Conservation (phyloP, 2,113 vertebrate species). For the Pedionomus torquatus region DNA sequence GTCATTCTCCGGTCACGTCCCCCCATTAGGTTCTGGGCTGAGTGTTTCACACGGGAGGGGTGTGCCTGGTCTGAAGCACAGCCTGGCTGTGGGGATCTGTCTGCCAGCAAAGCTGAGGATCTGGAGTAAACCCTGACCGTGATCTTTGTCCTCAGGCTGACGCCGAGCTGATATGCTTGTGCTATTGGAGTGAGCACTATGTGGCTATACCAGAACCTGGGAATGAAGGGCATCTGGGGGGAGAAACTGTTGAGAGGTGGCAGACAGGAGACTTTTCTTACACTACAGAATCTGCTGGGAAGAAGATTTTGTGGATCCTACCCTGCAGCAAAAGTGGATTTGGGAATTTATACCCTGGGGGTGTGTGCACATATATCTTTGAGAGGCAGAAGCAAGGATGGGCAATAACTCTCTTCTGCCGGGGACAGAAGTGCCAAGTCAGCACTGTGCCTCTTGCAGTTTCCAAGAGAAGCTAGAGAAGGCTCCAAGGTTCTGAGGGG, state of each 20-base stretch:
- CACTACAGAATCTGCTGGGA: background rate
- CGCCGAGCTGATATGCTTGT: background rate
- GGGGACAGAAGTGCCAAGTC: constrained; percentile 55
- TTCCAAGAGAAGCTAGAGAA: constrained; percentile 35
- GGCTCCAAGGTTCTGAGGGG: background rate
- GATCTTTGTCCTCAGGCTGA: background rate
- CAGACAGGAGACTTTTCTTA: background rate
- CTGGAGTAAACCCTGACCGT: background rate
- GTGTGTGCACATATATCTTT: rapidly evolving
- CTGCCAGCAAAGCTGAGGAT: background rate
- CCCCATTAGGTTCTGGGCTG: background rate
- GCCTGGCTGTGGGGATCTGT: background rate
- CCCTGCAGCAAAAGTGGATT: background rate
- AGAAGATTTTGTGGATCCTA: background rate
- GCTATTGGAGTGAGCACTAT: background rate
- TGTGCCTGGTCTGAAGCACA: background rate
- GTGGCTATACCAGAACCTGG: background rate
- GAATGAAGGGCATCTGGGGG: background rate
- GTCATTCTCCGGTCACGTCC: background rate
- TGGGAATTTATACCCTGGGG: background rate
- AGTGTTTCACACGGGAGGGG: background rate
- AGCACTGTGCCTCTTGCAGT: constrained; percentile 14
- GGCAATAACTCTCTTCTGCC: background rate
- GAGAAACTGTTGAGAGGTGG: background rate
- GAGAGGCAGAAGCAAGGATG: background rate